phyloP scores from a whole-genome alignment of 2,113 vertebrate species.

The Tyrannus savana region DNA sequence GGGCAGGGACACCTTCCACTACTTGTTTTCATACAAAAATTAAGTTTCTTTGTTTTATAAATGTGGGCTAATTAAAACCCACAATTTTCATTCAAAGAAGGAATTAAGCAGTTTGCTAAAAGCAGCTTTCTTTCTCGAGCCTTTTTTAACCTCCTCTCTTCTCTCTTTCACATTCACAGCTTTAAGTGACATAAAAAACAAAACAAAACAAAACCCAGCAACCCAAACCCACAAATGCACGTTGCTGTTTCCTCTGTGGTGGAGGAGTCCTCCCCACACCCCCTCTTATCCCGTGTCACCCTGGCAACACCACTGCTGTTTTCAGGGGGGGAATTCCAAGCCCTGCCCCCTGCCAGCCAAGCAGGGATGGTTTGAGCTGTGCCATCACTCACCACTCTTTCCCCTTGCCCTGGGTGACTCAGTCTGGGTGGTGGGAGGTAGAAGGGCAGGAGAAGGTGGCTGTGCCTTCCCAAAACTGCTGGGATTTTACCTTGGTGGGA shows the following conservation, averaged over 20 bases:
- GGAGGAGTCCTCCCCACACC: accelerated
- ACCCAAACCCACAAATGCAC: accelerated
- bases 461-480: neutral
- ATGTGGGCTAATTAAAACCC: neutral
- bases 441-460: neutral
- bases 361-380: accelerated
- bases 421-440: neutral
- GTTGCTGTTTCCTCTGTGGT: neutral
- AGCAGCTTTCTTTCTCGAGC: neutral
- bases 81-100: accelerated
- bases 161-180: neutral
- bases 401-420: neutral
- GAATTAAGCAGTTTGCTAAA: neutral
- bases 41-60: neutral
- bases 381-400: accelerated
- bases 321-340: neutral
- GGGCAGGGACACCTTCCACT: neutral
- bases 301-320: neutral
- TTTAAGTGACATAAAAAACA: accelerated
- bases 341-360: neutral
- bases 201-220: neutral
- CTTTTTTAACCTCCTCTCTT: neutral
- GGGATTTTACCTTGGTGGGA: neutral
- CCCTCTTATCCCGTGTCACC: neutral
- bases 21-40: neutral